phyloP scores from a whole-genome alignment of 2,888 invertebrate genomes.

The Chromoteleia sp. region DNA sequence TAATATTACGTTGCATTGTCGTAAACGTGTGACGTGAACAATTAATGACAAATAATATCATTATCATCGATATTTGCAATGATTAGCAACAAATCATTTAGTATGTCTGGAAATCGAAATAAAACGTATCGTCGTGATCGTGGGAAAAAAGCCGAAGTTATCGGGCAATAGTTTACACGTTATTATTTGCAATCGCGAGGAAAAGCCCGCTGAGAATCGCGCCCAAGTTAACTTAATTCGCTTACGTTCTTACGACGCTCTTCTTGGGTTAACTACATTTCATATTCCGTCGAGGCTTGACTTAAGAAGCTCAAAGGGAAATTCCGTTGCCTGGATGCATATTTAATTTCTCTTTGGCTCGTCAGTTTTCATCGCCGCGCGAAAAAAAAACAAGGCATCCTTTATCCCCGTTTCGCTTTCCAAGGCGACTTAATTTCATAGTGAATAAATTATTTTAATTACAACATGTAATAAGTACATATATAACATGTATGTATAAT shows the following conservation, averaged over 20 bases:
- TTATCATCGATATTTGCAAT: no score
- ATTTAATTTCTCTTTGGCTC: slow-evolving; percentile 61
- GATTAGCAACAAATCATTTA: no score
- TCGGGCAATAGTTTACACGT: slow-evolving; percentile 31
- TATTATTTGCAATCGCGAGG: slow-evolving; percentile 30
- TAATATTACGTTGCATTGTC: no score
- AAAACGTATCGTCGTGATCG: no score
- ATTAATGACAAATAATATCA: no score
- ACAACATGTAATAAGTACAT: no score
- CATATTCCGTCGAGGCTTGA: slow-evolving; percentile 50
- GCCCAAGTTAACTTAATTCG: slow-evolving; percentile 53
- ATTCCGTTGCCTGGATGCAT: slow-evolving; percentile 55
- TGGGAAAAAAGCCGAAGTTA: slow-evolving; percentile 20
- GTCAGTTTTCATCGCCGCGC: slow-evolving; percentile 57
- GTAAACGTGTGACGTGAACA: no score
- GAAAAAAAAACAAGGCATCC: slow-evolving; percentile 44
- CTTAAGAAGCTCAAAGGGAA: slow-evolving; percentile 57
- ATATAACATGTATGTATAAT: no score
- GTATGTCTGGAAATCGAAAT: no score
- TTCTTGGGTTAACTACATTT: slow-evolving; percentile 56
- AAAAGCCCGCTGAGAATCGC: slow-evolving; percentile 39
- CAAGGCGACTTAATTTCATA: slow-evolving; percentile 55
- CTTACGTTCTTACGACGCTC: slow-evolving; percentile 41
- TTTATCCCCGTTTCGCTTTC: slow-evolving; percentile 53
- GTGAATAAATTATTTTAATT: no score